phyloP scores from a whole-genome alignment of 2,888 invertebrate species.

The Leptinotarsa juncta region DNA sequence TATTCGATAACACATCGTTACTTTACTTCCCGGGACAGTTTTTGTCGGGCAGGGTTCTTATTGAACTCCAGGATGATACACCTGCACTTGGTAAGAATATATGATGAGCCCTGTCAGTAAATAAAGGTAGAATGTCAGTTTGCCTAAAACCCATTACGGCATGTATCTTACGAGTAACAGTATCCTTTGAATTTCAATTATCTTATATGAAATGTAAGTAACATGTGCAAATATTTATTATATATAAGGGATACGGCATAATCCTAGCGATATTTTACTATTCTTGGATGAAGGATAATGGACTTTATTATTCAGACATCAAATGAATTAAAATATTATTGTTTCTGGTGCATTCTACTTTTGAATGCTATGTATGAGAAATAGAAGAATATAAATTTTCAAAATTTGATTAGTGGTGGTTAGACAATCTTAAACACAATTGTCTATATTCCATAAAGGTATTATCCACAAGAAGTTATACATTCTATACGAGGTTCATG shows the following conservation, averaged over 20 bases:
- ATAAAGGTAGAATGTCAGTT: constrained; percentile 39
- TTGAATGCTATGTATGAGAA: too few species aligned
- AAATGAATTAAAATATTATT: too few species aligned
- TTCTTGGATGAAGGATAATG: background rate
- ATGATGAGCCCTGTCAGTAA: constrained; percentile 41
- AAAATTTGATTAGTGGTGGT: too few species aligned
- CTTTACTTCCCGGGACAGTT: constrained; percentile 95
- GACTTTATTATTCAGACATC: too few species aligned
- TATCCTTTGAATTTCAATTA: constrained; percentile 32
- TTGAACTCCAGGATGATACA: constrained; percentile 94
- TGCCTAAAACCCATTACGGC: constrained; percentile 33
- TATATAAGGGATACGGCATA: background rate
- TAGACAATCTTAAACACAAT: too few species aligned
- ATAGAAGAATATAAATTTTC: too few species aligned
- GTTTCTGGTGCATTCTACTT: too few species aligned
- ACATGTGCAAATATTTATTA: background rate
- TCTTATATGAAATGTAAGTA: constrained; percentile 9
- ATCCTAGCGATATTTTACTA: background rate
- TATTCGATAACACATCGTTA: constrained; percentile 93
- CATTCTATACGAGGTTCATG: too few species aligned
- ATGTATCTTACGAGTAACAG: constrained; percentile 18
- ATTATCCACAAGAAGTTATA: too few species aligned
- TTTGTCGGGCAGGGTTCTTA: constrained; percentile 89
- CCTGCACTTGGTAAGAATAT: constrained; percentile 81
- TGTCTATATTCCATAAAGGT: too few species aligned